Evolutionary conservation across 2,888 invertebrate species (phyloP), one percentile per base, ranked within the genome.

Genomic region (Bombyx huttoni): DNA sequence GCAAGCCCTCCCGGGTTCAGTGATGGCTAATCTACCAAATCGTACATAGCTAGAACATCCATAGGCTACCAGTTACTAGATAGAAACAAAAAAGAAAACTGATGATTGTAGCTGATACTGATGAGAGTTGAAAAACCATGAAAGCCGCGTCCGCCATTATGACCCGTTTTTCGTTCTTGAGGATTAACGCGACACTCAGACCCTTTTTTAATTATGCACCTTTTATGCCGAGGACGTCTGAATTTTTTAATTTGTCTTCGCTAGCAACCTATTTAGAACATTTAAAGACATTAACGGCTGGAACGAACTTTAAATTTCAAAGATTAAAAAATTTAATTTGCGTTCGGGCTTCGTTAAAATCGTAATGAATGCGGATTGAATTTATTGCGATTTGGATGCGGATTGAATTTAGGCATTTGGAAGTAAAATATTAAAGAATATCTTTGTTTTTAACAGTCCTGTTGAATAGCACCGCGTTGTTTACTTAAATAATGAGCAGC

Each of bases 151-250:
- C 56, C 50, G 54, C 56, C 63, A 61, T 75, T 77, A 78, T 72
- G 66, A 64, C 62, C 24, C 68, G 63, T 69, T 70, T 74, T 77
- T 73, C 66, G 61, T 65, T 70, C 65, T 64, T 65, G 61, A 72
- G 75, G 75, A 78, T 79, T 77, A 76, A 80, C 68, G 70, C 65
- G 66, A 66, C 60, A 58, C 65, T 67, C 67, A 68, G 68, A 24
- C 74, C 73, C 74, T 68, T 78, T 75, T 78, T 79, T 77, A 77
- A 81, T 78, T 77, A 79, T 75, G 65, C 71, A 71, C 65, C 67
- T 67, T 71, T 70, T 71, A 63, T 63, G 60, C 58, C 54, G 53
- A 53, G 57, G 56, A 57, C 62, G 60, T 59, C 56, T 54, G 58
- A 60, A 54, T 61, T 71, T 70, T 70, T 68, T 66, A 65, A 69